Evolutionary conservation across 2,113 vertebrate genomes (phyloP).

Genomic region (Antechinus stuartii): DNA sequence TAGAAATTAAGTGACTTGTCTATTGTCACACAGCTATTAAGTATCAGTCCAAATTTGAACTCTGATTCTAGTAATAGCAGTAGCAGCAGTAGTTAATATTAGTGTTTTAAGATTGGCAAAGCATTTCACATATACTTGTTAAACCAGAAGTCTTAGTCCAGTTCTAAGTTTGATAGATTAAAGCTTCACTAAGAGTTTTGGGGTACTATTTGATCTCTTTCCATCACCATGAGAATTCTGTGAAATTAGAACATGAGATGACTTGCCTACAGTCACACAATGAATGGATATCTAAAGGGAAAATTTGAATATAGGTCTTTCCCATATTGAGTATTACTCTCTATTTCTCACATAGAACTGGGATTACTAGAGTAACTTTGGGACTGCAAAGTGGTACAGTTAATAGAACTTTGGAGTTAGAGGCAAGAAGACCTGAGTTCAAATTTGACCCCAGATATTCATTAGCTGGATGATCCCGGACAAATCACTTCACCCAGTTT

Average conservation of each 20-base stretch:
- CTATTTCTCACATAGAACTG: neutral
- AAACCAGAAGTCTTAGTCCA: neutral
- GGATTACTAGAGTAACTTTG: neutral
- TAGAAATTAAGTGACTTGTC: too few species aligned
- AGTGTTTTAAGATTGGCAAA: neutral
- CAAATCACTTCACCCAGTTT: neutral
- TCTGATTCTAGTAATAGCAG: neutral
- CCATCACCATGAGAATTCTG: neutral
- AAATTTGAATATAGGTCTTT: neutral
- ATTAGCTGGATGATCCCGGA: neutral
- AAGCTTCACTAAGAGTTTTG: neutral
- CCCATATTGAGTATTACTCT: neutral
- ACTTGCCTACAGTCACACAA: neutral
- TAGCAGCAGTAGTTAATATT: neutral
- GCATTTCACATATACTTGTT: neutral
- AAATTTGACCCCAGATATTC: neutral
- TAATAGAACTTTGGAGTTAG: neutral
- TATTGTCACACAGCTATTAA: too few species aligned
- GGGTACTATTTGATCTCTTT: neutral
- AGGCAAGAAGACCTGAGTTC: neutral
- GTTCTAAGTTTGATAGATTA: neutral
- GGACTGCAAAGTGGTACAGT: neutral
- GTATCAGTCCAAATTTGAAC: too few species aligned
- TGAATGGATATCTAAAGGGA: neutral
- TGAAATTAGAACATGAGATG: neutral